Evolutionary conservation across 2,113 vertebrate species (phyloP).

Genomic region (Colaptes auratus): DNA sequence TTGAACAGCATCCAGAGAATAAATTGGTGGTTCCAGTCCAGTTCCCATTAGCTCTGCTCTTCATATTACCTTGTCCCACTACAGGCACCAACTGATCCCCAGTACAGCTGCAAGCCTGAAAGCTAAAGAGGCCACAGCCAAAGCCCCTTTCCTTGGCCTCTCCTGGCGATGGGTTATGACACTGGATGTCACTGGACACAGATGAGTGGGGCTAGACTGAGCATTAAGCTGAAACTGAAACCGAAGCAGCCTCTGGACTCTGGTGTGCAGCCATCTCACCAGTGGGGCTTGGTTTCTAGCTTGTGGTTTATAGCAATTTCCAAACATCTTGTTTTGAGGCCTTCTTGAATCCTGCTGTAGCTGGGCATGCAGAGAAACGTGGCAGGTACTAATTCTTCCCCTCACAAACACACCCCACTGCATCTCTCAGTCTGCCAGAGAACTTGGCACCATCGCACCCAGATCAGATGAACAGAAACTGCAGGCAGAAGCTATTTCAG

Average conservation of each 20-base stretch:
- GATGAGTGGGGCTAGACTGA: not conserved
- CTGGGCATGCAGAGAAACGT: not conserved
- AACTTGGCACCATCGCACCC: not conserved
- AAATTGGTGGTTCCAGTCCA: not conserved
- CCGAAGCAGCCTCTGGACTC: not conserved
- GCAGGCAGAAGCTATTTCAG: not conserved
- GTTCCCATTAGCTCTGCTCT: not conserved
- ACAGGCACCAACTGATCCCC: not conserved
- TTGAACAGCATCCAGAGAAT: not conserved
- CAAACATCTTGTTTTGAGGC: not conserved
- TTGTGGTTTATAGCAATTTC: not conserved
- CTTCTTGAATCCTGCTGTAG: not conserved
- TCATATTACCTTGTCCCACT: not conserved
- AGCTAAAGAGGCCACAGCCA: not conserved
- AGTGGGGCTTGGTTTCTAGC: not conserved
- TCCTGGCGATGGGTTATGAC: not conserved
- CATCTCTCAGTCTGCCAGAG: not conserved
- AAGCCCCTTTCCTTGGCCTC: not conserved
- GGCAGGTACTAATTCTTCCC: not conserved
- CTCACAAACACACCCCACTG: not conserved
- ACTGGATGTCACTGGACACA: not conserved
- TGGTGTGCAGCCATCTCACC: not conserved
- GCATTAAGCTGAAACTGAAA: not conserved
- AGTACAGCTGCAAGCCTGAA: not conserved
- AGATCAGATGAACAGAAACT: not conserved